These are phyloP conservation scores for Leptopilina syphax DNA, from an alignment of 2,888 invertebrate genomes.

Conservation along the genomic window DNA sequence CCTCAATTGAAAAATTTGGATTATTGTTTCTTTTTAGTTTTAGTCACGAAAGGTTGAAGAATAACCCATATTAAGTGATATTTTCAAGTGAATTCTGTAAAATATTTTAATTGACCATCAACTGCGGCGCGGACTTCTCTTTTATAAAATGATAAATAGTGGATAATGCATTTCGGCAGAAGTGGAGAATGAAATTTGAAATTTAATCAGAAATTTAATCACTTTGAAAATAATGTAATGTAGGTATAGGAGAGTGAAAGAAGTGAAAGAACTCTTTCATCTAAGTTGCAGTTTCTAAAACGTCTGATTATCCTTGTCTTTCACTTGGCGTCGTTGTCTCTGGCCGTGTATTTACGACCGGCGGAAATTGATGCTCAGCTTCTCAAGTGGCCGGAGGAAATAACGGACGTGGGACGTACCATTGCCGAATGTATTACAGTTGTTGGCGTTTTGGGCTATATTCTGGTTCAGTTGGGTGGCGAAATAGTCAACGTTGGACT, in stretches of 20 bases:
- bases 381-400: constrained; percentile 79
- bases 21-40: too few species aligned
- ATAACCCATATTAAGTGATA: too few species aligned
- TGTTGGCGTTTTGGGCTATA: constrained; percentile 90
- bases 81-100: too few species aligned
- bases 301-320: constrained; percentile 91
- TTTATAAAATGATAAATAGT: too few species aligned
- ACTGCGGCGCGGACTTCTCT: too few species aligned
- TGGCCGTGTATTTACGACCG: constrained; percentile 95
- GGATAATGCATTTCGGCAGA: too few species aligned
- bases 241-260: not conserved
- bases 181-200: too few species aligned
- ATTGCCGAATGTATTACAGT: constrained; percentile 88
- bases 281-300: constrained; percentile 93
- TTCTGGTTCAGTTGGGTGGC: constrained; percentile 94
- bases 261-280: constrained; percentile 38
- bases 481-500: constrained; percentile 97
- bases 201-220: too few species aligned
- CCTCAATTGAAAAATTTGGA: too few species aligned
- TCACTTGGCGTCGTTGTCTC: constrained; percentile 91
- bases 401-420: constrained; percentile 76
- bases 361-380: constrained; percentile 80
- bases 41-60: too few species aligned
- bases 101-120: too few species aligned
- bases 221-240: too few species aligned